Percentiles rank a stretch among this genome's conserved stretches.
Conservation (phyloP, 2,113 vertebrate species). For the Poeciliopsis occidentalis region DNA sequence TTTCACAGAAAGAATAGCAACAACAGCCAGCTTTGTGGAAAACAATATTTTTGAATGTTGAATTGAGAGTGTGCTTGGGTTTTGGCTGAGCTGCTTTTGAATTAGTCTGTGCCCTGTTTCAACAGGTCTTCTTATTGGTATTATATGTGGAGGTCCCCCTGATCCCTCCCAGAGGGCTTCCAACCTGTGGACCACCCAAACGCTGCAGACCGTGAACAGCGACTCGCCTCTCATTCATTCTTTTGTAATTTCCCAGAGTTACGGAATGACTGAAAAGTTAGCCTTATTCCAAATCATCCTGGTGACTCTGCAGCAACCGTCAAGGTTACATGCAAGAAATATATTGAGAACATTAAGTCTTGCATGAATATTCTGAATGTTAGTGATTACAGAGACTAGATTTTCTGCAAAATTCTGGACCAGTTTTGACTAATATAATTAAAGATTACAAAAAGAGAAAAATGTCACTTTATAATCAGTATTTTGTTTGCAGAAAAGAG, state of each 20-base stretch:
- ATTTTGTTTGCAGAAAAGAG: slow-evolving; percentile 8
- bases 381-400: background rate
- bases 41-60: slow-evolving; percentile 34
- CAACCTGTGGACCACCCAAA: slow-evolving; percentile 76
- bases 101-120: slow-evolving; percentile 56
- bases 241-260: slow-evolving; percentile 69
- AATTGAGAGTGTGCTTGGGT: slow-evolving; percentile 23
- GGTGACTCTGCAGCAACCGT: slow-evolving; percentile 18
- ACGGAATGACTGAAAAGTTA: slow-evolving; percentile 65
- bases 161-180: slow-evolving; percentile 75
- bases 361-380: slow-evolving; percentile 25
- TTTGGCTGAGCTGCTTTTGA: slow-evolving; percentile 45
- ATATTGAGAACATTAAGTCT: slow-evolving; percentile 39
- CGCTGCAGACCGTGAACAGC: slow-evolving; percentile 63
- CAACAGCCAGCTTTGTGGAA: slow-evolving; percentile 46
- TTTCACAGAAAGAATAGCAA: slow-evolving; percentile 38
- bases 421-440: background rate
- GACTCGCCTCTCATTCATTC: slow-evolving; percentile 66
- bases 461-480: background rate
- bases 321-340: slow-evolving; percentile 10
- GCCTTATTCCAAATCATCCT: slow-evolving; percentile 48
- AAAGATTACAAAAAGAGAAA: background rate
- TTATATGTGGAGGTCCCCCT: slow-evolving; percentile 65
- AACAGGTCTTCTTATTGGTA: slow-evolving; percentile 54
- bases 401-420: background rate